A percentile compares a stretch with the other conserved stretches of the same genome.
phyloP scores from a whole-genome alignment of 1,140 invertebrate genomes.

The Trichonephila inaurata region DNA sequence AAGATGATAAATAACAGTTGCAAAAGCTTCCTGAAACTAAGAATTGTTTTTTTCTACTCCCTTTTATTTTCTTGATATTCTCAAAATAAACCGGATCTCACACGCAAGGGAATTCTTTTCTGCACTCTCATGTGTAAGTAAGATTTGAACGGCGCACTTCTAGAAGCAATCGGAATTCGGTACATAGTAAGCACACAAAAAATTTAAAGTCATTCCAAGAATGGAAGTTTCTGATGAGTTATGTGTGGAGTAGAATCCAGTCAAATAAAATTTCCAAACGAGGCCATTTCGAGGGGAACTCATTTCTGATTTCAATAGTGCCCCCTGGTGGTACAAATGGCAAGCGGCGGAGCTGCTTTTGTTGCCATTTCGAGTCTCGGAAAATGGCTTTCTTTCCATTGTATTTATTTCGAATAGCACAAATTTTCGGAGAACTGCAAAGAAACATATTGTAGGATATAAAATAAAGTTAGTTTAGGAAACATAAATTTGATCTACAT shows the following conservation, averaged over 20 bases:
- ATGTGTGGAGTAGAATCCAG: not conserved
- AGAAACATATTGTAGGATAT: not conserved
- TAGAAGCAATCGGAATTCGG: no score
- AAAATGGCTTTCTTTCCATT: not conserved
- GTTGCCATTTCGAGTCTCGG: not conserved
- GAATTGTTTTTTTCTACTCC: no score
- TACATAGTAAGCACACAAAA: not conserved
- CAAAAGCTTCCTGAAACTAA: no score
- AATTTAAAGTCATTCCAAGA: not conserved
- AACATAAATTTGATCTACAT: not conserved
- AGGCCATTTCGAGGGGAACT: not conserved
- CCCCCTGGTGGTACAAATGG: conserved; percentile 7
- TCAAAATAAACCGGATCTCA: no score
- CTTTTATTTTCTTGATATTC: no score
- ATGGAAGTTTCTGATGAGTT: not conserved
- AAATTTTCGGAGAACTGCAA: not conserved
- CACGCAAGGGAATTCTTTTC: no score
- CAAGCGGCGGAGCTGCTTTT: not conserved
- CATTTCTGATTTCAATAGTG: conserved; percentile 17
- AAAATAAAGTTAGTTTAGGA: not conserved
- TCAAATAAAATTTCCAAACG: not conserved
- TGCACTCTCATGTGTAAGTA: no score
- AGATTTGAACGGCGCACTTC: no score
- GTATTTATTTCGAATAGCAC: not conserved
- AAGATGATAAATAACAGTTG: no score